Base-by-base conservation (phyloP, 1,140 invertebrate genomes). In the Cydia pomonella region DNA sequence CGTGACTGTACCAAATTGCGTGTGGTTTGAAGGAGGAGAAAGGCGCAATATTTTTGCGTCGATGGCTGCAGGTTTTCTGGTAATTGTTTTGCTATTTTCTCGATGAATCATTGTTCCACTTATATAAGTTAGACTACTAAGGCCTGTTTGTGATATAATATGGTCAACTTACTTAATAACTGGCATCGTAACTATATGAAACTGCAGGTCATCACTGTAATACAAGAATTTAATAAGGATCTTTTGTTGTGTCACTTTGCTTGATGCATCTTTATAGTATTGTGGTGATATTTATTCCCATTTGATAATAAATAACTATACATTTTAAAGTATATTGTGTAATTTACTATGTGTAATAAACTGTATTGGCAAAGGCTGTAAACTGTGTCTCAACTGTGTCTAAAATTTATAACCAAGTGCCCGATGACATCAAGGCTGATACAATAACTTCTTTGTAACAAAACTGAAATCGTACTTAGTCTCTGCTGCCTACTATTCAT, bases 1-100 rank as follows among this genome's bases (percentile, higher is more conserved):
- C 77, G 72, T 93, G 13, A 87, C 83, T 64, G 81, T 93, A 78
- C 92, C 92, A 6, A 87, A 80, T 77, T 93, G 92, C 76, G 85
- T 93, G 72, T 93, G 93, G 93, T 93, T 93, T 66, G 92, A 93
- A 74, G 84, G 85, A 50, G 93, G 91, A 59, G 90, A 93, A 63
- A 93, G 91, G 74, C 93, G 97, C 83, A 99, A 99, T 93, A 95
- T 96, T 64, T 88, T 98, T 29, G 95, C 97, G 18, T 97, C 98
- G 0, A 96, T 98, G 80, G 85, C 96, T 18, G 95, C 98, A 77
- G 98, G 98, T 73, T 93, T 96, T 79, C 89, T 99, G 94, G 97
- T 98, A 94, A 94, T 93, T 63, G 13, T 71, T 76, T 73, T 80
- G 66, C 6, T 25, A 73, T 75, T 84, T 69, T 41, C 29, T 38